A percentile compares a stretch with the other conserved stretches of the same genome.
phyloP scores from a whole-genome alignment of 2,888 invertebrate genomes.

The Andricus quercusramuli region DNA sequence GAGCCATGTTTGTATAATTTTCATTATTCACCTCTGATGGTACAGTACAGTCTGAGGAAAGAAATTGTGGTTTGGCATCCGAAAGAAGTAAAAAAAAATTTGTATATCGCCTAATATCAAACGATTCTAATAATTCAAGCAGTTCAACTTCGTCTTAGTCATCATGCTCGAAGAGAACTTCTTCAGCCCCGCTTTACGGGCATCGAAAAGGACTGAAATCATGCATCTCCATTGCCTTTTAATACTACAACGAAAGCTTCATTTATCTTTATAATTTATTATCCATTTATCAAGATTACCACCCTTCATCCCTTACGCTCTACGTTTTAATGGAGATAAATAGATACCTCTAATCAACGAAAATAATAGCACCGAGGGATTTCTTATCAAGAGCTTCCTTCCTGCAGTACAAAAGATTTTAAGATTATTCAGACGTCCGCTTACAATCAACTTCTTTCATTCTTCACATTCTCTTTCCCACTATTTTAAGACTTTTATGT shows the following conservation, averaged over 20 bases:
- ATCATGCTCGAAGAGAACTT: no score
- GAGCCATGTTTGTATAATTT: no score
- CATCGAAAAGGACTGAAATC: no score
- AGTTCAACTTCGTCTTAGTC: no score
- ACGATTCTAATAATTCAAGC: no score
- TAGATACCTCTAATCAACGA: not conserved
- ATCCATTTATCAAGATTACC: slow-evolving; percentile 1
- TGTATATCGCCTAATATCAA: no score
- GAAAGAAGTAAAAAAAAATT: no score
- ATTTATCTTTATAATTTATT: not conserved
- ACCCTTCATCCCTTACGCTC: not conserved
- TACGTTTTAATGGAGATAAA: not conserved
- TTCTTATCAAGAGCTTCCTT: not conserved
- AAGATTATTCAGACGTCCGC: not conserved
- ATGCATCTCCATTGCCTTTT: not conserved
- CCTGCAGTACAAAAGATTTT: not conserved
- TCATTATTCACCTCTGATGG: no score
- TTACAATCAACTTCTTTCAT: not conserved
- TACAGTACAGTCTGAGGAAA: no score
- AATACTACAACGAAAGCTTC: not conserved
- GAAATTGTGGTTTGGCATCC: no score
- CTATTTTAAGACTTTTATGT: no score
- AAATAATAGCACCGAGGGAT: not conserved
- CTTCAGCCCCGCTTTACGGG: no score
- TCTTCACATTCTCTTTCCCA: not conserved